These are phyloP conservation scores for Sthenelais limicola DNA, from an alignment of 2,888 invertebrate genomes.

Conservation along the genomic window DNA sequence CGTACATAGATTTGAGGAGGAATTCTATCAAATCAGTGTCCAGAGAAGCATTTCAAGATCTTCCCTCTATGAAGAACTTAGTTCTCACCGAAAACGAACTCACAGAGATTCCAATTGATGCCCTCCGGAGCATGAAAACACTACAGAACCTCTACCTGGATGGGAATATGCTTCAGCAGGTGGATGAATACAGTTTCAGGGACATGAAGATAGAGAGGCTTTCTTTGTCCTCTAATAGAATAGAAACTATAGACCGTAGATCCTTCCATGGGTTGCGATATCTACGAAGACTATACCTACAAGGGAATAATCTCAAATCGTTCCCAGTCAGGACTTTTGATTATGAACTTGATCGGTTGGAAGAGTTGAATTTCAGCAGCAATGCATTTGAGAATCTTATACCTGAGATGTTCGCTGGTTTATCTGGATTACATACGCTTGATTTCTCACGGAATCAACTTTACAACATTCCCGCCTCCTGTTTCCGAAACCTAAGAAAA, in stretches of 20 bases:
- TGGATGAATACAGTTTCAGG: constrained; percentile 41
- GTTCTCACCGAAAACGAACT: constrained; percentile 42
- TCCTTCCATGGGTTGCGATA: constrained; percentile 42
- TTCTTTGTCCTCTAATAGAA: constrained; percentile 39
- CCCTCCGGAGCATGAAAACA: constrained; percentile 39
- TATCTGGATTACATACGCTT: constrained; percentile 24
- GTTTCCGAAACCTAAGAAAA: constrained; percentile 36
- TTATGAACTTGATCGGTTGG: constrained; percentile 43
- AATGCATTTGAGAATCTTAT: constrained; percentile 32
- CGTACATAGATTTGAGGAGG: constrained; percentile 43
- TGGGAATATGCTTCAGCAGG: constrained; percentile 30
- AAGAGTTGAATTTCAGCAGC: constrained; percentile 42
- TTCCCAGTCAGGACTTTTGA: constrained; percentile 41
- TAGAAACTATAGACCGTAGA: constrained; percentile 15
- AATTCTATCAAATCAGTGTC: constrained; percentile 41
- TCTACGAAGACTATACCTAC: constrained; percentile 39
- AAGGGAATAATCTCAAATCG: constrained; percentile 39
- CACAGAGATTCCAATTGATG: constrained; percentile 24
- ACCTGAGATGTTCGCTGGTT: constrained; percentile 40
- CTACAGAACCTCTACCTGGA: constrained; percentile 42
- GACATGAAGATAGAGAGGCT: constrained; percentile 43
- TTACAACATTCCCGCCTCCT: constrained; percentile 26
- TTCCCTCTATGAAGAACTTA: constrained; percentile 39
- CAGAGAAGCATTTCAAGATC: constrained; percentile 38
- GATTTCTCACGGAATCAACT: constrained; percentile 45